Conservation (phyloP, 2,113 vertebrate genomes). For the Rhinoderma darwinii region DNA sequence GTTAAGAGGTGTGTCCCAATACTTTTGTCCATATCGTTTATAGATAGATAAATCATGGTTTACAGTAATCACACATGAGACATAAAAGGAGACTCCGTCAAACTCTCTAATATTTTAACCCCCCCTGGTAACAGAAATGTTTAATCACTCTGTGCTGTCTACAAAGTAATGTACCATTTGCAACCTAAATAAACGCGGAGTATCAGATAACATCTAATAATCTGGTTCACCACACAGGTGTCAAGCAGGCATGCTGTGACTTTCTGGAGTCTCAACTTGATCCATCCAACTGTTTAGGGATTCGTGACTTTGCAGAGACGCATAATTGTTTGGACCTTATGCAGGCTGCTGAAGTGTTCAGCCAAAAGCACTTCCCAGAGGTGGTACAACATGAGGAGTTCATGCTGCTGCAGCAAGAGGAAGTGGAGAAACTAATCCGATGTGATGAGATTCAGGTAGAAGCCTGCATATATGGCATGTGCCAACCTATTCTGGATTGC, state of each 20-base stretch:
- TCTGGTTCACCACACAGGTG: constrained; percentile 75
- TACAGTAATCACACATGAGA: too few species aligned
- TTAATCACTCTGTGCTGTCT: too few species aligned
- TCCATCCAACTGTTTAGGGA: constrained; percentile 97
- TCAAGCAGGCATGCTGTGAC: constrained; percentile 98
- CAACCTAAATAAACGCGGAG: too few species aligned
- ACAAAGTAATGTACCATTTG: not conserved
- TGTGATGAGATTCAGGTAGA: constrained; percentile 98
- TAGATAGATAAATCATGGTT: too few species aligned
- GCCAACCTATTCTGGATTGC: not conserved
- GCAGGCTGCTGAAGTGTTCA: constrained; percentile 96
- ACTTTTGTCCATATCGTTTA: too few species aligned
- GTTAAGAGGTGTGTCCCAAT: too few species aligned
- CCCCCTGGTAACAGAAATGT: too few species aligned
- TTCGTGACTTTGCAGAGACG: constrained; percentile 98
- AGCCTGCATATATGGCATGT: not conserved
- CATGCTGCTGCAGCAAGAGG: constrained; percentile 92
- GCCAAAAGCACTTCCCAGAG: constrained; percentile 97
- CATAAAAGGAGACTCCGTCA: too few species aligned
- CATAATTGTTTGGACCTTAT: constrained; percentile 97
- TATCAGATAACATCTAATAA: too few species aligned
- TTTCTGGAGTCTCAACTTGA: constrained; percentile 97
- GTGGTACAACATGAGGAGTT: constrained; percentile 99
- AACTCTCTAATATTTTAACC: too few species aligned
- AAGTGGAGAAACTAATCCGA: constrained; percentile 97